Evolutionary conservation across 2,797 vertebrate species (phyloP).

Genomic region (Avahi laniger): DNA sequence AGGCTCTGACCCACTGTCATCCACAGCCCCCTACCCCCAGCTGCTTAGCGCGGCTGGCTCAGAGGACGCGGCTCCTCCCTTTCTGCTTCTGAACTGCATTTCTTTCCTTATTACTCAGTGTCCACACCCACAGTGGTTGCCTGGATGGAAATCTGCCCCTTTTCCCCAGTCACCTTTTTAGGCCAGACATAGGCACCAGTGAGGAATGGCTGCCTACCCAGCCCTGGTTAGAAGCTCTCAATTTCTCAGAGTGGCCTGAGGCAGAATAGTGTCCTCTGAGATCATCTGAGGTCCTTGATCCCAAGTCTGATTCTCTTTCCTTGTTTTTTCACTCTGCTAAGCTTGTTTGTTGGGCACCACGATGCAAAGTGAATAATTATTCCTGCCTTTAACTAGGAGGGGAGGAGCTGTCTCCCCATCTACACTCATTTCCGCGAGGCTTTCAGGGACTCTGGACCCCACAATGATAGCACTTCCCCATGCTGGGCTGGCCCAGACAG

Average conservation of each 20-base stretch:
- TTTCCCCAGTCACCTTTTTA: constrained; percentile 35
- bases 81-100: constrained; percentile 46
- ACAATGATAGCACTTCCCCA: background rate
- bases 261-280: background rate
- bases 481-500: background rate
- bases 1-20: background rate
- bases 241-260: background rate
- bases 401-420: background rate
- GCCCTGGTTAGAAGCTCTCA: background rate
- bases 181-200: background rate
- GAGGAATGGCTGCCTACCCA: background rate
- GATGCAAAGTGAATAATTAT: constrained; percentile 31
- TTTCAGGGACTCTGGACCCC: constrained; percentile 4
- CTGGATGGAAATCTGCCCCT: constrained; percentile 57
- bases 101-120: constrained; percentile 73
- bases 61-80: constrained; percentile 29
- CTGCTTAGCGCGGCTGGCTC: background rate
- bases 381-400: background rate
- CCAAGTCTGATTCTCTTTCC: background rate
- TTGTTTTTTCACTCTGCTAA: background rate
- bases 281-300: background rate
- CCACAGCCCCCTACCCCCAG: background rate
- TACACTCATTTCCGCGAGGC: background rate
- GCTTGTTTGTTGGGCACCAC: background rate
- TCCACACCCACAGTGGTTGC: constrained; percentile 49